Base-by-base conservation (phyloP, 2,888 invertebrate species). In the Macrophya alboannulata region DNA sequence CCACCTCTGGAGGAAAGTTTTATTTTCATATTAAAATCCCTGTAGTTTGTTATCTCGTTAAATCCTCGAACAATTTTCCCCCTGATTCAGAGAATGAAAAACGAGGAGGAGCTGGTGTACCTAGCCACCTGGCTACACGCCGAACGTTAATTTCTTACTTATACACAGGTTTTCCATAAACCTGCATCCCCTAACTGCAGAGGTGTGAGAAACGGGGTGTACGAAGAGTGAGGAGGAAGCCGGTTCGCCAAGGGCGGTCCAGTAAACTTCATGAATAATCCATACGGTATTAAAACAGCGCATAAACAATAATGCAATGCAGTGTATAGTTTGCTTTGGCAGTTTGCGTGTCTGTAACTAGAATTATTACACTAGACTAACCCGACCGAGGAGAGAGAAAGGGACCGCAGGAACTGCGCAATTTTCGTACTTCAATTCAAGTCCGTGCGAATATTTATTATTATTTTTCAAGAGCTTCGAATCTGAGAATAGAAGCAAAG, bases 191-290 rank as follows among this genome's bases (percentile, higher is more conserved):
- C 21, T 2, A 43, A 45, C 25, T 25, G 40, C 43, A 71, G 5
- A n/a, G n/a, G n/a, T 5, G 37, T 37, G 68, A 5, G 25, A 37
- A 31, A 65, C 31, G 71, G 40, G 31, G 43, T n/a, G 21, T 72
- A n/a, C 10, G 71, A n/a, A 9, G 71, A n/a, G n/a, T 37, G 15
- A 40, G 71, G 17, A 40, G 71, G 37, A n/a, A 62, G 62, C 9
- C 25, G 62, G 62, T 62, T 21, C 62, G 25, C 62, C 62, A 62
- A 62, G 62, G 76, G 51, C 51, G 76, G 76, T 77, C 76, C 76
- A 51, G 76, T 77, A 43, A 77, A 31, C 76, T 77, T 55, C 51
- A 77, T 77, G 77, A 77, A 77, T 77, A 77, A 77, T 77, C 77
- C 77, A 77, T 77, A 51, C 77, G 77, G 77, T 37, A 55, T 55